A percentile compares a stretch with the other conserved stretches of the same genome.
phyloP scores from a whole-genome alignment of 2,113 vertebrate genomes.

The Cinclus cinclus region DNA sequence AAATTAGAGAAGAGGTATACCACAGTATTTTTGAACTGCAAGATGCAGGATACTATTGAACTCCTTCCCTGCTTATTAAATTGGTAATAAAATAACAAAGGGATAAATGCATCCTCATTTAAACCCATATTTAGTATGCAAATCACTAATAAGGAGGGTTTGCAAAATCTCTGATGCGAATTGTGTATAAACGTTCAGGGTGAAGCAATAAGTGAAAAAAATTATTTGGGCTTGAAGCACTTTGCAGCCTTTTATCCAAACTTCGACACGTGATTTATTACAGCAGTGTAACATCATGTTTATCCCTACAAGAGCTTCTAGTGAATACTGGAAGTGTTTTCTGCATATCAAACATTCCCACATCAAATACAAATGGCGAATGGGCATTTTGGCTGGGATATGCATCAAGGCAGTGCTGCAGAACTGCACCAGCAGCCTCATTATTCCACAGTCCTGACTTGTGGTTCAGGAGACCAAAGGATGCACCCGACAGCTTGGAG shows the following conservation, averaged over 20 bases:
- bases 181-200: background rate
- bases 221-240: constrained; percentile 19
- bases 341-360: background rate
- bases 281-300: background rate
- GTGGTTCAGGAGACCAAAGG: background rate
- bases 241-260: constrained; percentile 34
- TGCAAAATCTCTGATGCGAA: constrained; percentile 21
- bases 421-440: background rate
- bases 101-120: background rate
- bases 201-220: constrained; percentile 20
- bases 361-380: background rate
- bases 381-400: background rate
- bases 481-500: accelerated
- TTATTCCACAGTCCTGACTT: background rate
- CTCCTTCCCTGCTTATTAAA: constrained; percentile 1
- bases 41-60: background rate
- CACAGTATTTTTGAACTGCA: background rate
- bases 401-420: background rate
- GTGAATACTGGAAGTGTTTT: background rate
- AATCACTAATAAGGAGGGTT: constrained; percentile 13
- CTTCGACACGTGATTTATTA: background rate
- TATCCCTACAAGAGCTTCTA: constrained; percentile 4
- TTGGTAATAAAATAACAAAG: background rate
- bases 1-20: background rate
- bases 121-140: constrained; percentile 38